phyloP scores from a whole-genome alignment of 2,888 invertebrate species.

The Drepana falcataria region DNA sequence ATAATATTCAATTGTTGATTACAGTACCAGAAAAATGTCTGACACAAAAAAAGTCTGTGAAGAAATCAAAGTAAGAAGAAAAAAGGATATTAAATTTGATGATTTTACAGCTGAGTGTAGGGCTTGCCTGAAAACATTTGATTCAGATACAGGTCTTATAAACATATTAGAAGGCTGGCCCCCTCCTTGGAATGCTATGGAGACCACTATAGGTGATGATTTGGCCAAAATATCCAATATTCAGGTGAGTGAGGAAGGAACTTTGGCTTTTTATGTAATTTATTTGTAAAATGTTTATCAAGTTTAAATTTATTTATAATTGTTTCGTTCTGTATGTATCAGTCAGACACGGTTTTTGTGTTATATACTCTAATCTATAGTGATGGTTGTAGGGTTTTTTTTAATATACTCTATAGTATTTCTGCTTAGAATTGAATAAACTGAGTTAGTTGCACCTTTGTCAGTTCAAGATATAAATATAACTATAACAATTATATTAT shows the following conservation, averaged over 20 bases:
- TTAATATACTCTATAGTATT: too few relatives aligned
- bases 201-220: constrained; percentile 51
- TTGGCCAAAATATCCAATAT: constrained; percentile 47
- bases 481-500: too few relatives aligned
- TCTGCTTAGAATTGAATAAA: too few relatives aligned
- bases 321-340: too few relatives aligned
- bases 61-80: not conserved
- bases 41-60: not conserved
- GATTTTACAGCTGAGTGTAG: constrained; percentile 43
- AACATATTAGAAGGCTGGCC: constrained; percentile 51
- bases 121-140: constrained; percentile 42
- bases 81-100: constrained; percentile 2
- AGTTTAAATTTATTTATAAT: too few relatives aligned
- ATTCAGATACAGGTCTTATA: constrained; percentile 23
- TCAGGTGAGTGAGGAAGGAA: constrained; percentile 34
- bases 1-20: not conserved
- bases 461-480: too few relatives aligned
- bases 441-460: too few relatives aligned
- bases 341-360: too few relatives aligned
- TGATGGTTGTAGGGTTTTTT: too few relatives aligned
- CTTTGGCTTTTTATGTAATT: not conserved
- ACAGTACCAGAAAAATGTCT: not conserved
- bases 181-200: constrained; percentile 47
- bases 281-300: too few relatives aligned
- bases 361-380: too few relatives aligned